phyloP scores from a whole-genome alignment of 1,140 invertebrate species.

The Drosophila ironensis region DNA sequence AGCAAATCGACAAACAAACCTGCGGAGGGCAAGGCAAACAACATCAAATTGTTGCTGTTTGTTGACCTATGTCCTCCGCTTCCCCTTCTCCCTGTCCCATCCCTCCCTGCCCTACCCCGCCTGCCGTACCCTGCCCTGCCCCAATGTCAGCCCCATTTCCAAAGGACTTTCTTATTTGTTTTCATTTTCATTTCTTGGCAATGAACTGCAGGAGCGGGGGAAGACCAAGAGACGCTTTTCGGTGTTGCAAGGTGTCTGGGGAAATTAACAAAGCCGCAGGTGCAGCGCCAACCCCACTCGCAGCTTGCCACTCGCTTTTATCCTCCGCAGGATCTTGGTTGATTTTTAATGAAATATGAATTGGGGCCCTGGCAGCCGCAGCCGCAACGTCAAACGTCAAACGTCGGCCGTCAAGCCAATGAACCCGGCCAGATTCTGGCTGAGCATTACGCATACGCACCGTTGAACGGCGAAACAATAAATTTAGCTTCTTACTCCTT shows the following conservation, averaged over 20 bases:
- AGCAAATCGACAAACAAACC: slow-evolving; percentile 46
- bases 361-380: slow-evolving; percentile 6
- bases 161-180: slow-evolving; percentile 53
- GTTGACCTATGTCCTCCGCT: slow-evolving; percentile 28
- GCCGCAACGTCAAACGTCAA: slow-evolving; percentile 5
- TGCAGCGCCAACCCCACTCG: slow-evolving; percentile 7
- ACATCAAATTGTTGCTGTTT: slow-evolving; percentile 70
- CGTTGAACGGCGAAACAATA: slow-evolving; percentile 52
- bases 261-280: slow-evolving; percentile 75
- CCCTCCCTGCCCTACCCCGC: neutral
- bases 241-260: slow-evolving; percentile 65
- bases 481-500: slow-evolving; percentile 27
- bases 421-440: slow-evolving; percentile 17
- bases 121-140: neutral
- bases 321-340: slow-evolving; percentile 5
- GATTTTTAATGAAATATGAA: slow-evolving; percentile 75
- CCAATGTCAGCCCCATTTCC: slow-evolving; percentile 6
- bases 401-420: slow-evolving; percentile 28
- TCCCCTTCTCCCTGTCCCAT: slow-evolving; percentile 2
- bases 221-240: slow-evolving; percentile 13
- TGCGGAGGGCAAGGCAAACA: slow-evolving; percentile 61
- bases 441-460: slow-evolving; percentile 67
- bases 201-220: slow-evolving; percentile 1
- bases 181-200: slow-evolving; percentile 54
- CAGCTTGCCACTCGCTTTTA: neutral